Evolutionary conservation across 30 jellyfish, hydroid and myxozoan species (phyloP).

Genomic region (Hydractinia symbiolongicarpus): DNA sequence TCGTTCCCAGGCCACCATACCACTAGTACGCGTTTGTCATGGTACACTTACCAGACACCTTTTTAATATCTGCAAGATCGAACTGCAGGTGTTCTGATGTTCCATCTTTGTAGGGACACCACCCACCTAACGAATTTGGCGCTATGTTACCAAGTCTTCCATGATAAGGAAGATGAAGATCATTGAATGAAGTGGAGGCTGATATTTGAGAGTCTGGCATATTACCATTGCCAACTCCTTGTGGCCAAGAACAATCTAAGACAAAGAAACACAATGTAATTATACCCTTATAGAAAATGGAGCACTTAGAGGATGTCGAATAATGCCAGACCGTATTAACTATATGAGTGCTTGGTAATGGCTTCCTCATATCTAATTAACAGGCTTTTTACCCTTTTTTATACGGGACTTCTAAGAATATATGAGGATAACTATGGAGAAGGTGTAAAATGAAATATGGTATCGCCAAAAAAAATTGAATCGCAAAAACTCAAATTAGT

Average conservation of each 20-base stretch:
- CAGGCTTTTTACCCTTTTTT: no score
- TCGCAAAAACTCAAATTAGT: not conserved
- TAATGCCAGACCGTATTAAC: no score
- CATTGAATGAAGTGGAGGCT: conserved; percentile 98
- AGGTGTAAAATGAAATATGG: no score
- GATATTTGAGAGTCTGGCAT: conserved; percentile 80
- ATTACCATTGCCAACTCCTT: conserved; percentile 76
- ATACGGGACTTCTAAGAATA: no score
- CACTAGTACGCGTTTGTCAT: no score
- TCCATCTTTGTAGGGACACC: conserved; percentile 94
- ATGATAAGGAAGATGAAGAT: conserved; percentile 92
- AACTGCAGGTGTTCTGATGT: conserved; percentile 65
- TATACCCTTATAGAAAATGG: not conserved
- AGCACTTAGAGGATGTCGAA: no score
- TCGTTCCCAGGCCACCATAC: no score
- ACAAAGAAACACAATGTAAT: not conserved
- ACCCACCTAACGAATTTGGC: conserved; percentile 88
- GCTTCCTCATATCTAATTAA: no score
- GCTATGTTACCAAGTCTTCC: conserved; percentile 82
- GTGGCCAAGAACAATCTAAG: conserved; percentile 92
- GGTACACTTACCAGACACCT: conserved; percentile 56
- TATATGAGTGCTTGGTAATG: no score
- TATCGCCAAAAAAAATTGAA: no score
- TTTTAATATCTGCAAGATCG: conserved; percentile 54
- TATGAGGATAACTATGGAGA: no score